Percentiles rank a stretch among this genome's conserved stretches.
These are phyloP conservation scores for Leptinotarsa tumamoca DNA, from an alignment of 2,888 invertebrate species.

Conservation along the genomic window DNA sequence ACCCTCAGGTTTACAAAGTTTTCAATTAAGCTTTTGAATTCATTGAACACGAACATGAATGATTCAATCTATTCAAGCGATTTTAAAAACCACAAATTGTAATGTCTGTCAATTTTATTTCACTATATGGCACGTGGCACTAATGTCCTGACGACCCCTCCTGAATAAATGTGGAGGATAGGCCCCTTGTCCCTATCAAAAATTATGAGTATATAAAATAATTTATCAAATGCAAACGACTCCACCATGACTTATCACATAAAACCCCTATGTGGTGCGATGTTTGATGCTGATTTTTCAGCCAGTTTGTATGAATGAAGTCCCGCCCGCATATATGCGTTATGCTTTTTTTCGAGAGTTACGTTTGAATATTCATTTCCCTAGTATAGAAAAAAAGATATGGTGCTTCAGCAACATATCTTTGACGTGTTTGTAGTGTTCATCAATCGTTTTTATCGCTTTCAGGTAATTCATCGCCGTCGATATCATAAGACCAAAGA, in stretches of 20 bases:
- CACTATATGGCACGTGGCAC: background rate
- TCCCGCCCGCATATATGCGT: constrained; percentile 4
- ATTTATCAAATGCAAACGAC: constrained; percentile 5
- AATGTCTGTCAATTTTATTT: no score
- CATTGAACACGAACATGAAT: no score
- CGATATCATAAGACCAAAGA: no score
- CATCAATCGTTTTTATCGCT: no score
- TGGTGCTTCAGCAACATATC: background rate
- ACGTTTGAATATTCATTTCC: background rate
- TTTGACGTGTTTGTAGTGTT: no score
- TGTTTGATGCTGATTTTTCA: background rate
- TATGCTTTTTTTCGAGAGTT: background rate
- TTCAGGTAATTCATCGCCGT: no score
- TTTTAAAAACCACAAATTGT: no score
- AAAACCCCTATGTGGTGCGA: background rate
- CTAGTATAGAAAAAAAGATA: background rate
- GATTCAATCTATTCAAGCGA: no score
- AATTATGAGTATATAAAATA: background rate
- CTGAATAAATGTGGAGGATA: background rate
- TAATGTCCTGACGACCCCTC: background rate
- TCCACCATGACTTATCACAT: constrained; percentile 1
- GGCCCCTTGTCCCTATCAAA: background rate
- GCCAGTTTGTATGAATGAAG: constrained; percentile 17
- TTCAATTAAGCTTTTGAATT: no score
- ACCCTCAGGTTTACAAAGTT: no score